A percentile compares a stretch with the other conserved stretches of the same genome.
These are phyloP conservation scores for Jordanella pulchra DNA, from an alignment of 2,797 vertebrate species.

Conservation along the genomic window DNA sequence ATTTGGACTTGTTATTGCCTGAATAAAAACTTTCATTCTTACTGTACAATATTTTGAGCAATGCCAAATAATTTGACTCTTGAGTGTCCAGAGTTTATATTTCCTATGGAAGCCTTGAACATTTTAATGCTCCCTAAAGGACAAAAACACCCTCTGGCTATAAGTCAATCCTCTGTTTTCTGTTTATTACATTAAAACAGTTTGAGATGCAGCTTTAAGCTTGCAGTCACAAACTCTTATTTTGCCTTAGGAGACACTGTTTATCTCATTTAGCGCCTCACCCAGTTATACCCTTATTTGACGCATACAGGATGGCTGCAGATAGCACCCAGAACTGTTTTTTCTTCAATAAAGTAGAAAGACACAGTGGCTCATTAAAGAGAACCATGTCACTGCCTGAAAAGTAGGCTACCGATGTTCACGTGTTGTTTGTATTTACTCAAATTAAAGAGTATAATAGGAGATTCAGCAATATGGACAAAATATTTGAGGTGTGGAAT, in stretches of 20 bases:
- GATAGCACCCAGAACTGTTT: neutral
- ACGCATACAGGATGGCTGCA: slow-evolving; percentile 3
- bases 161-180: slow-evolving; percentile 22
- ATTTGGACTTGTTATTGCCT: neutral
- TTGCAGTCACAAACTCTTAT: slow-evolving; percentile 4
- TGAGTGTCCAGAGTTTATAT: slow-evolving; percentile 3
- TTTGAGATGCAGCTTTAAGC: slow-evolving; percentile 19
- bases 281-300: slow-evolving; percentile 1
- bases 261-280: slow-evolving; percentile 15
- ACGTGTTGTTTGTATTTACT: slow-evolving; percentile 45
- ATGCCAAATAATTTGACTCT: slow-evolving; percentile 5
- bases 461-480: slow-evolving; percentile 18
- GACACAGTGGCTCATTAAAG: slow-evolving; percentile 45
- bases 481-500: slow-evolving; percentile 33
- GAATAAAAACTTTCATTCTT: neutral
- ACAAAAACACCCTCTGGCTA: slow-evolving; percentile 3
- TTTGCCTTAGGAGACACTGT: neutral
- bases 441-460: slow-evolving; percentile 52
- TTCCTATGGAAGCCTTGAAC: slow-evolving; percentile 22
- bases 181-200: slow-evolving; percentile 22
- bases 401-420: slow-evolving; percentile 27
- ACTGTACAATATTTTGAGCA: neutral
- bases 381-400: slow-evolving; percentile 38
- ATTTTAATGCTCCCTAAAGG: slow-evolving; percentile 19
- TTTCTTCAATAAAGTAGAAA: no score